A percentile compares a stretch with the other conserved stretches of the same genome.
phyloP scores from a whole-genome alignment of 2,888 invertebrate genomes.

The Formica aserva region DNA sequence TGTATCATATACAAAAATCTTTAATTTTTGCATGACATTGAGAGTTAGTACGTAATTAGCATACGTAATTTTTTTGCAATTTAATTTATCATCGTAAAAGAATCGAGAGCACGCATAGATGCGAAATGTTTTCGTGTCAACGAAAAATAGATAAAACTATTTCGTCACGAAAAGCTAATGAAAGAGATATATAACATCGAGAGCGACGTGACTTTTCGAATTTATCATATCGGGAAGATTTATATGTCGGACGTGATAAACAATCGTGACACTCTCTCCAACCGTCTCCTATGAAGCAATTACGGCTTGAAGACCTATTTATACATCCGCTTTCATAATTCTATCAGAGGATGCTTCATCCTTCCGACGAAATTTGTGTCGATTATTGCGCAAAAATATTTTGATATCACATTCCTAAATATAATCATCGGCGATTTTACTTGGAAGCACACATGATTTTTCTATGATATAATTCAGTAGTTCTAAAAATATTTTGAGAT shows the following conservation, averaged over 20 bases:
- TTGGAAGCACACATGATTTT: background rate
- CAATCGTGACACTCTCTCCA: slow-evolving; percentile 13
- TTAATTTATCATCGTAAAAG: slow-evolving; percentile 10
- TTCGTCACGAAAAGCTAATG: slow-evolving; percentile 4
- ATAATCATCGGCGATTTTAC: background rate
- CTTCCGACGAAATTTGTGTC: background rate
- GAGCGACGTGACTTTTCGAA: slow-evolving; percentile 11
- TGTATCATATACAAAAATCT: background rate
- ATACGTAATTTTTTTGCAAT: background rate
- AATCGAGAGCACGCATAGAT: background rate
- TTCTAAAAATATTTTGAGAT: background rate
- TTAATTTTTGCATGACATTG: background rate
- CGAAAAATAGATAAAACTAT: slow-evolving; percentile 11
- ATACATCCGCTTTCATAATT: background rate
- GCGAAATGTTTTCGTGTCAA: slow-evolving; percentile 19
- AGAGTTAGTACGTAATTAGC: background rate
- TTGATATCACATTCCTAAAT: background rate
- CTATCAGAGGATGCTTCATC: background rate
- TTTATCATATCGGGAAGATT: slow-evolving; percentile 36
- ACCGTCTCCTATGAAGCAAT: slow-evolving; percentile 6
- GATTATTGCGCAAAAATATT: background rate
- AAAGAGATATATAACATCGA: background rate
- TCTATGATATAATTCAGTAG: background rate
- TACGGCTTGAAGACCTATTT: slow-evolving; percentile 23
- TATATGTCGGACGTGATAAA: slow-evolving; percentile 34